Evolutionary conservation across 2,888 invertebrate genomes (phyloP).

Genomic region (Anthophora plumipes): DNA sequence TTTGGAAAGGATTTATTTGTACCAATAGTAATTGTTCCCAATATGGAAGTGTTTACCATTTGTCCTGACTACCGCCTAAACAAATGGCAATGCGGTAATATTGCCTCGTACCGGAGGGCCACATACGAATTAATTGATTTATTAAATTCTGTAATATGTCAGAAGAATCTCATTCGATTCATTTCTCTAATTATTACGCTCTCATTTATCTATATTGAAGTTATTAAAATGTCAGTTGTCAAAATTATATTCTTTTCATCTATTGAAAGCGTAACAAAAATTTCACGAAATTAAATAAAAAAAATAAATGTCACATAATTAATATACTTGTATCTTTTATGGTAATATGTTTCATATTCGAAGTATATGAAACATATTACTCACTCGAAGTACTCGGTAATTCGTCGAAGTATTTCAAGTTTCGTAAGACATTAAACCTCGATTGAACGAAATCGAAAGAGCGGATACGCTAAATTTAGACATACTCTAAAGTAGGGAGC

Average conservation of each 20-base stretch:
- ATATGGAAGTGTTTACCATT: constrained; percentile 4
- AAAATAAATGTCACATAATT: too few species aligned
- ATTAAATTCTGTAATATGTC: not conserved
- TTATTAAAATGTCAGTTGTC: too few species aligned
- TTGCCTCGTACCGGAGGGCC: not conserved
- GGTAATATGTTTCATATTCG: too few species aligned
- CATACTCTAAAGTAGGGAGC: not conserved
- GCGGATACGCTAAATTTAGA: not conserved
- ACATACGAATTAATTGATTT: not conserved
- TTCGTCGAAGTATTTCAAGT: not conserved
- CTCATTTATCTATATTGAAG: too few species aligned
- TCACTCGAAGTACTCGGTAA: too few species aligned
- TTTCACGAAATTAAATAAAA: too few species aligned
- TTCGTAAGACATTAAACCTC: not conserved
- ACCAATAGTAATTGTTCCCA: constrained; percentile 7
- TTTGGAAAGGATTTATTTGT: constrained; percentile 35
- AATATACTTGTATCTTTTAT: too few species aligned
- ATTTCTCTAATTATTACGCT: not conserved
- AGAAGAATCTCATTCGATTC: not conserved
- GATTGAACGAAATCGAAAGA: not conserved
- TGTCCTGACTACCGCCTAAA: constrained; percentile 4
- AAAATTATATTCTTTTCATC: too few species aligned
- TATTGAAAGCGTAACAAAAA: too few species aligned
- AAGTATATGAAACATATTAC: too few species aligned
- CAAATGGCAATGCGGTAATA: constrained; percentile 9